Percentiles rank a stretch among this genome's conserved stretches.
Conservation (phyloP, 2,797 vertebrate species). For the Basileuterus tristriatus region DNA sequence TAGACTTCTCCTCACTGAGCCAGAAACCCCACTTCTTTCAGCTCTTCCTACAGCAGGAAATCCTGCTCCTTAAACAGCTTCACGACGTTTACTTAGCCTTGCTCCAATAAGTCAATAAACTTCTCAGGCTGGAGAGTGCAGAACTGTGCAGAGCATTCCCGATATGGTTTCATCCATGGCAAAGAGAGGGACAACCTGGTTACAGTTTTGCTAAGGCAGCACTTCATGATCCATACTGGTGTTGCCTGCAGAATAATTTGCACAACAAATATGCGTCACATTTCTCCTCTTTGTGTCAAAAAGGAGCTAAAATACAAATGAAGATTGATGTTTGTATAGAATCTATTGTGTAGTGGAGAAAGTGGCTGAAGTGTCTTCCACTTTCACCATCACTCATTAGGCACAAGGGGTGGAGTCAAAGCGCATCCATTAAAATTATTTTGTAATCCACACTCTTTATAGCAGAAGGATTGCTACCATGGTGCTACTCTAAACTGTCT, state of each 20-base stretch:
- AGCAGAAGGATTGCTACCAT: neutral
- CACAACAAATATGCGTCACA: neutral
- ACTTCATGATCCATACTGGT: neutral
- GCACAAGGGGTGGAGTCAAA: neutral
- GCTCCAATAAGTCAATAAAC: neutral
- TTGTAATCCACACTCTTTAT: neutral
- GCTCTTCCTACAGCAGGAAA: neutral
- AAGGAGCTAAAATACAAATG: neutral
- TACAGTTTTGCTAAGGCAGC: neutral
- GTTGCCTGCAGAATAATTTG: neutral
- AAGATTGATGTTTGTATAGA: neutral
- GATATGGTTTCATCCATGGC: neutral
- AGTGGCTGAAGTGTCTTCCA: neutral
- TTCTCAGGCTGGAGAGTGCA: neutral
- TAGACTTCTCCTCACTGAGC: neutral
- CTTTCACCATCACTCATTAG: neutral
- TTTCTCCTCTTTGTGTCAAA: neutral
- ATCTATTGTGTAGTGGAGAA: neutral
- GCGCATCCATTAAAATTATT: neutral
- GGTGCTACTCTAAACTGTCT: neutral
- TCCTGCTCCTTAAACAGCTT: neutral
- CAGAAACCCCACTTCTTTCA: neutral
- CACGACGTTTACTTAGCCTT: accelerated
- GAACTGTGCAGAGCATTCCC: neutral
- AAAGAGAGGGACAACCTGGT: neutral